Evolutionary conservation across 1,140 invertebrate species (phyloP).

Genomic region (Platorchestia sp.): DNA sequence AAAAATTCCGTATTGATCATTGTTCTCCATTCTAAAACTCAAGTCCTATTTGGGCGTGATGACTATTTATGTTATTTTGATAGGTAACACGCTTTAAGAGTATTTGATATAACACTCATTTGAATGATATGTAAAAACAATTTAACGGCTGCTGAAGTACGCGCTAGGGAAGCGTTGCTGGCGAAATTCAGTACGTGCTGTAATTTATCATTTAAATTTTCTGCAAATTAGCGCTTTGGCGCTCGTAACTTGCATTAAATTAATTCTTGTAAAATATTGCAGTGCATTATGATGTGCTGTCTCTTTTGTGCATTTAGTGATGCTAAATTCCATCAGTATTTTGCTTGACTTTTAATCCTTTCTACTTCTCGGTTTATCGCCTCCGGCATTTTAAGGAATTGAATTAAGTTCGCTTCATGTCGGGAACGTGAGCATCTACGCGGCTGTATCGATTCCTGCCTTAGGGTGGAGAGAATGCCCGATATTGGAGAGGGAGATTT

Average conservation of each 20-base stretch:
- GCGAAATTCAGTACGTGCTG: neutral
- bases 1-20: neutral
- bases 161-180: too few relatives aligned
- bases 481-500: neutral
- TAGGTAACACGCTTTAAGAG: neutral
- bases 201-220: neutral
- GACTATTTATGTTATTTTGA: neutral
- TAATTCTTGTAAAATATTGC: too few relatives aligned
- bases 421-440: neutral
- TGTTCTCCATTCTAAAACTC: neutral
- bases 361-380: neutral
- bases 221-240: too few relatives aligned
- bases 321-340: neutral
- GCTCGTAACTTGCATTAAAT: too few relatives aligned
- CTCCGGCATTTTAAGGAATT: neutral
- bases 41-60: neutral
- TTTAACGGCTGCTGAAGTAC: too few relatives aligned
- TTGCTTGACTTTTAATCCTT: neutral
- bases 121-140: too few relatives aligned
- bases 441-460: neutral
- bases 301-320: neutral
- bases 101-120: too few relatives aligned
- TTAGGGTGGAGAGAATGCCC: neutral
- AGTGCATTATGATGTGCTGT: neutral
- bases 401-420: neutral